Conservation (phyloP, 2,888 invertebrate genomes). For the Ornithoptera priamus region DNA sequence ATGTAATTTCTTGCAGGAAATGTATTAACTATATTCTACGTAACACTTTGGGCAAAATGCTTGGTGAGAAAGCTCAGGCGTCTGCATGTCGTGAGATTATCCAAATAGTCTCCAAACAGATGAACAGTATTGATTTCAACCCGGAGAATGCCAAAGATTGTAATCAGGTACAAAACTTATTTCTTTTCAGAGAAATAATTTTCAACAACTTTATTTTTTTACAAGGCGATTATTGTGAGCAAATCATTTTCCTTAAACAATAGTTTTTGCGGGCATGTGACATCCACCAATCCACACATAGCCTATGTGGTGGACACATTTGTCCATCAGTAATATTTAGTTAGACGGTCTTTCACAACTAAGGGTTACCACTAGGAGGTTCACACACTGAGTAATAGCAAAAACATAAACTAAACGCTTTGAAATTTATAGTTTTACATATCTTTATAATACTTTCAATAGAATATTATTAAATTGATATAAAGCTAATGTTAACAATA, state of each 20-base stretch:
- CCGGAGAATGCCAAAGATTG: slow-evolving; percentile 95
- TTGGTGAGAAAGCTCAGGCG: slow-evolving; percentile 98
- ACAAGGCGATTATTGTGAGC: no score
- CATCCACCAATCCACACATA: no score
- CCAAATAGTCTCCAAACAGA: slow-evolving; percentile 94
- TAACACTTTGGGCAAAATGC: slow-evolving; percentile 94
- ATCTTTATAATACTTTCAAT: not conserved
- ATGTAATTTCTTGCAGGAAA: slow-evolving; percentile 80
- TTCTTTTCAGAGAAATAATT: not conserved
- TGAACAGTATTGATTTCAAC: slow-evolving; percentile 96
- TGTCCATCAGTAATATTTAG: no score
- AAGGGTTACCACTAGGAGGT: no score
- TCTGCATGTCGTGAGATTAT: slow-evolving; percentile 97
- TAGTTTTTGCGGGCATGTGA: no score
- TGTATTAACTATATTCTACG: slow-evolving; percentile 97
- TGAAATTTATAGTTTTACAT: no score
- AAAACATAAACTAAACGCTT: no score
- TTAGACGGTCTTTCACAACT: no score
- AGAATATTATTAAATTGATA: not conserved
- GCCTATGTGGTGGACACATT: no score
- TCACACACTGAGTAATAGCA: no score
- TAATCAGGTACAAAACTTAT: slow-evolving; percentile 78
- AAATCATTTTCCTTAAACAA: no score
- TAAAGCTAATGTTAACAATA: not conserved
- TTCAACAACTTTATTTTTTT: no score